Conservation (phyloP, 2,888 invertebrate species). For the Hirtodrosophila confusa region DNA sequence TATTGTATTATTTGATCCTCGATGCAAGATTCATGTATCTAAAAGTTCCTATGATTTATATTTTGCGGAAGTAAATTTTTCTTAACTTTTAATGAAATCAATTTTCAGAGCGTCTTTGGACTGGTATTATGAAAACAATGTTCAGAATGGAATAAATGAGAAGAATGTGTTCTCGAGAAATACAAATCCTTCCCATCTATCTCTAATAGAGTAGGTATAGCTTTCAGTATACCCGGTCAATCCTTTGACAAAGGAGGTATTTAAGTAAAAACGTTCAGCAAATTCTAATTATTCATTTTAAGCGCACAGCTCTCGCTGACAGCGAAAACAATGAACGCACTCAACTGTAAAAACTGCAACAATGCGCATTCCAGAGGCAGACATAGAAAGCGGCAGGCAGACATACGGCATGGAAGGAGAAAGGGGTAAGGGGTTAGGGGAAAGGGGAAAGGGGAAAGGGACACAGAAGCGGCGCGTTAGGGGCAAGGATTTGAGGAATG, state of each 20-base stretch:
- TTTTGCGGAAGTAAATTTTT: too few species aligned
- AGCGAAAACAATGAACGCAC: constrained; percentile 73
- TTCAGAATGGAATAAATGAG: too few species aligned
- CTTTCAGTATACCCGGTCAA: constrained; percentile 10
- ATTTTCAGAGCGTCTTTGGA: too few species aligned
- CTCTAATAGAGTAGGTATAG: neutral
- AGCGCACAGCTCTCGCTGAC: constrained; percentile 71
- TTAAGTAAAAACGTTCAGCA: constrained; percentile 44
- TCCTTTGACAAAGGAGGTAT: constrained; percentile 18
- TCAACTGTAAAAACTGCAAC: constrained; percentile 74
- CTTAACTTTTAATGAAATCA: too few species aligned
- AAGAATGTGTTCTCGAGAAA: too few species aligned
- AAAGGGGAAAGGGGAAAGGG: neutral
- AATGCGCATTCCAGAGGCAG: constrained; percentile 63
- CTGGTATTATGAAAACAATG: too few species aligned
- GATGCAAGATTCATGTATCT: too few species aligned
- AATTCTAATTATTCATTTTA: constrained; percentile 75
- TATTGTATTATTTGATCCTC: too few species aligned
- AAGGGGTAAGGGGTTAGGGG: too few species aligned
- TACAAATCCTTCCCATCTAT: too few species aligned
- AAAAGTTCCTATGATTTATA: too few species aligned
- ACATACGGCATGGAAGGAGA: constrained; percentile 1
- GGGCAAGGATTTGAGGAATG: constrained; percentile 65
- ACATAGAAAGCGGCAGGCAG: constrained; percentile 17
- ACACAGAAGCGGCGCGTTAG: constrained; percentile 53